These are phyloP conservation scores for Cervus canadensis DNA, from an alignment of 2,113 vertebrate species.

Conservation along the genomic window DNA sequence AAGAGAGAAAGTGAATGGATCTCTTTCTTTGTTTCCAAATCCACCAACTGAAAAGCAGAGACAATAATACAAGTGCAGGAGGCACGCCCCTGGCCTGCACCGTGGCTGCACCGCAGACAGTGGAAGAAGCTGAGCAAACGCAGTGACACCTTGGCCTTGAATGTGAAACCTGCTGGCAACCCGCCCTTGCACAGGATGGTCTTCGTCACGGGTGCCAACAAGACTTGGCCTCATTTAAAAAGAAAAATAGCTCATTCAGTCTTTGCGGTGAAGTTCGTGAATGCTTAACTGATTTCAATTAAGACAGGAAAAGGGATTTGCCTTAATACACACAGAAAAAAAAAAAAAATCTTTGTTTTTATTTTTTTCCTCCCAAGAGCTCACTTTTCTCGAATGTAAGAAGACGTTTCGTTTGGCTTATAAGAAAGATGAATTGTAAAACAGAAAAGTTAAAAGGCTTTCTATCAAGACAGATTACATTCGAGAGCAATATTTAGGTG, in stretches of 20 bases:
- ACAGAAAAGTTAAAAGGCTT: constrained; percentile 41
- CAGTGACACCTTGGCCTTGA: background rate
- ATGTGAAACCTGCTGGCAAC: background rate
- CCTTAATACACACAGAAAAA: background rate
- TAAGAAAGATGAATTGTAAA: constrained; percentile 44
- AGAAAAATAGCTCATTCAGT: constrained; percentile 44
- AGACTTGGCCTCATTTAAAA: constrained; percentile 51
- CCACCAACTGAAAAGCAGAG: background rate
- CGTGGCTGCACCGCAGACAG: background rate
- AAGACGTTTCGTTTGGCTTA: constrained; percentile 7
- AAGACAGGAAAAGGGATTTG: constrained; percentile 17
- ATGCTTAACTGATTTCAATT: constrained; percentile 59
- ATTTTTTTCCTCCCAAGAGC: background rate
- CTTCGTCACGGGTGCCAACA: constrained; percentile 8
- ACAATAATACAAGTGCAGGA: background rate
- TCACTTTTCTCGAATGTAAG: constrained; percentile 31
- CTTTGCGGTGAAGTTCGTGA: constrained; percentile 15
- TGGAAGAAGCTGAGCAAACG: background rate
- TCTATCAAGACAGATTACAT: constrained; percentile 20
- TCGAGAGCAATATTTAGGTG: constrained; percentile 49
- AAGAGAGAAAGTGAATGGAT: background rate
- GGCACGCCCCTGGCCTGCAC: background rate
- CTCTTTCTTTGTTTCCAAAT: background rate
- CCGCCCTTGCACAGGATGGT: background rate
- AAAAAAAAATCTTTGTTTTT: background rate